A percentile compares a stretch with the other conserved stretches of the same genome.
phyloP scores from a whole-genome alignment of 2,797 vertebrate species.

The Channa striata region DNA sequence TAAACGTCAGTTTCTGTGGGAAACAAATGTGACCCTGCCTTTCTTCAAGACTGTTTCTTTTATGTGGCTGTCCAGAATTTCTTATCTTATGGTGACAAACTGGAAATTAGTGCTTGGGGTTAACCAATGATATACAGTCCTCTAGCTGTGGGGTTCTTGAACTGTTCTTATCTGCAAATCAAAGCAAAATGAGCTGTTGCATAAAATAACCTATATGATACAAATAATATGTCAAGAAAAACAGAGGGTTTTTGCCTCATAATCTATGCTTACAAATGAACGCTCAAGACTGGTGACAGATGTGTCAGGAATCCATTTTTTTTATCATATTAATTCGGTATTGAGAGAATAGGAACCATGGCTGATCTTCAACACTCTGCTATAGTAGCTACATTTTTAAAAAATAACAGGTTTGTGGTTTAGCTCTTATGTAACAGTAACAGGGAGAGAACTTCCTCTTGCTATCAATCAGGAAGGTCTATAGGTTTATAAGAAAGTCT shows the following conservation, averaged over 20 bases:
- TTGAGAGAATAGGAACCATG: background rate
- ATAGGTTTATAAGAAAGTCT: constrained; percentile 56
- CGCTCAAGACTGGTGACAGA: background rate
- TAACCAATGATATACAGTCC: constrained; percentile 5
- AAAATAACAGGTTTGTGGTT: constrained; percentile 42
- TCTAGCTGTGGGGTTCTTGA: background rate
- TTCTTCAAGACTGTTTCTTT: too few species aligned
- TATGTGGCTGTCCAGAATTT: background rate
- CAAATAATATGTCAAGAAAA: too few species aligned
- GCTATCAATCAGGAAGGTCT: constrained; percentile 74
- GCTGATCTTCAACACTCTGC: background rate
- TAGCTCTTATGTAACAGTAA: constrained; percentile 45
- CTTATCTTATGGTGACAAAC: constrained; percentile 47
- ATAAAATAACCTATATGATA: too few species aligned
- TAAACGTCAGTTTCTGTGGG: too few species aligned
- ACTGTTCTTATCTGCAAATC: background rate
- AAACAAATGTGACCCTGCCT: too few species aligned
- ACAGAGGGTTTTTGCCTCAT: too few species aligned
- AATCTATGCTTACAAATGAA: too few species aligned
- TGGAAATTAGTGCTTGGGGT: constrained; percentile 52
- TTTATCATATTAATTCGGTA: too few species aligned
- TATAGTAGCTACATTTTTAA: too few species aligned
- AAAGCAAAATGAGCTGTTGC: too few species aligned
- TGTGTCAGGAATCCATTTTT: background rate
- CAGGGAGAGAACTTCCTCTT: constrained; percentile 67